phyloP scores from a whole-genome alignment of 2,113 vertebrate species.

The Theristicus caerulescens region DNA sequence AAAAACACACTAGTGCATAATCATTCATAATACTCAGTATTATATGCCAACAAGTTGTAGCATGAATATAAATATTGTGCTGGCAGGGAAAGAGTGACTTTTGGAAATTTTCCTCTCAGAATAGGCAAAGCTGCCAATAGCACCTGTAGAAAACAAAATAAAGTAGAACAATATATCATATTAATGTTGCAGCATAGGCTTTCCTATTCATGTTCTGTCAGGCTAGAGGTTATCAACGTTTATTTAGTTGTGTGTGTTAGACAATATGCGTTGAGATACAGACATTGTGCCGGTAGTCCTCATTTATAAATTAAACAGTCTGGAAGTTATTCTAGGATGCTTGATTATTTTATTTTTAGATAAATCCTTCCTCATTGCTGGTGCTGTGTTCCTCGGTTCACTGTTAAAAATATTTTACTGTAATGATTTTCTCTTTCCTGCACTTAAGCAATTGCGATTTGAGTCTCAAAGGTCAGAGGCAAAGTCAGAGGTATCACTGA shows the following conservation, averaged over 20 bases:
- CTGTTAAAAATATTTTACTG: conserved; percentile 13
- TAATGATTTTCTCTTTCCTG: neutral
- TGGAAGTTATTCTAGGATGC: conserved; percentile 16
- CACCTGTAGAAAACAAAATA: neutral
- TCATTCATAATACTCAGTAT: neutral
- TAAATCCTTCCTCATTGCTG: neutral
- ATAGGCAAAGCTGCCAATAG: neutral
- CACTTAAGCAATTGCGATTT: neutral
- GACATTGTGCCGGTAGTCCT: neutral
- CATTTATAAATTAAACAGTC: neutral
- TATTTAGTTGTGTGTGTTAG: neutral
- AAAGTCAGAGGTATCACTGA: neutral
- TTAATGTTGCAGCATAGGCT: neutral
- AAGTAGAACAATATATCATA: neutral
- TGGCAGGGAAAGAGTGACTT: neutral
- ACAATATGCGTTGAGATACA: neutral
- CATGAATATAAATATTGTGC: conserved; percentile 8
- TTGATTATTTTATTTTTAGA: conserved; percentile 22
- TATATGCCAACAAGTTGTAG: neutral
- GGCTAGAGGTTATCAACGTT: neutral
- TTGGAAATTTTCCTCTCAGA: neutral
- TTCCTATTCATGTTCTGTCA: neutral
- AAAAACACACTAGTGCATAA: neutral
- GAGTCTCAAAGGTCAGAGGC: neutral
- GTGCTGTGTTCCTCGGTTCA: neutral